Percentiles rank a stretch among this genome's conserved stretches.
Evolutionary conservation across 2,888 invertebrate genomes (phyloP).

Genomic region (Ochropleura leucogaster): DNA sequence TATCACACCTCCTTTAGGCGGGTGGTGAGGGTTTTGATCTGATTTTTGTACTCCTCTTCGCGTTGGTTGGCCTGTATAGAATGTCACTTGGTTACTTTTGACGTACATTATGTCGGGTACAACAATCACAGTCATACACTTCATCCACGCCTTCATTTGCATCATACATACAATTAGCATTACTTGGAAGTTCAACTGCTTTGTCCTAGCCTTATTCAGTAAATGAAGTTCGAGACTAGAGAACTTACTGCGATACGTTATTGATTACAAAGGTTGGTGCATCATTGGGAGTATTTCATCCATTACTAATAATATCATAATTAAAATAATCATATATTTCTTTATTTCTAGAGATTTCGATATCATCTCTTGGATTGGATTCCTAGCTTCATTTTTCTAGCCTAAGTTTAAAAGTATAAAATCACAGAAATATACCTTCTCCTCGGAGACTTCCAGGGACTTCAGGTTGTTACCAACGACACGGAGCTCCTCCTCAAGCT

Average conservation of each 20-base stretch:
- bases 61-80: conserved; percentile 98
- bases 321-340: not conserved
- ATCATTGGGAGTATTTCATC: conserved; percentile 72
- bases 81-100: conserved; percentile 76
- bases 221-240: conserved; percentile 51
- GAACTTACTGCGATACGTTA: conserved; percentile 47
- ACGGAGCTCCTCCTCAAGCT: conserved; percentile 99
- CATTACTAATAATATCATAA: conserved; percentile 15
- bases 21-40: conserved; percentile 99
- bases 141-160: conserved; percentile 51
- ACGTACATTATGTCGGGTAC: conserved; percentile 21
- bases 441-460: conserved; percentile 99
- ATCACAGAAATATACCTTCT: conserved; percentile 94
- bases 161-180: conserved; percentile 62
- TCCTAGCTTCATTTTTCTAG: conserved; percentile 38
- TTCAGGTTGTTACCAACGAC: conserved; percentile 99
- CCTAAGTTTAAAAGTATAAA: conserved; percentile 33
- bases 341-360: conserved; percentile 18
- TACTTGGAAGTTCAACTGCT: conserved; percentile 50
- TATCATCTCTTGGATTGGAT: conserved; percentile 28
- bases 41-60: conserved; percentile 99
- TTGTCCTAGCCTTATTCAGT: conserved; percentile 56
- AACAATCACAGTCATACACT: conserved; percentile 25
- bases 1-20: conserved; percentile 99
- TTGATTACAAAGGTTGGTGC: conserved; percentile 82